Percentiles rank a stretch among this genome's conserved stretches.
Evolutionary conservation across 2,113 vertebrate species (phyloP).

Genomic region (Psilopsiagon aymara): DNA sequence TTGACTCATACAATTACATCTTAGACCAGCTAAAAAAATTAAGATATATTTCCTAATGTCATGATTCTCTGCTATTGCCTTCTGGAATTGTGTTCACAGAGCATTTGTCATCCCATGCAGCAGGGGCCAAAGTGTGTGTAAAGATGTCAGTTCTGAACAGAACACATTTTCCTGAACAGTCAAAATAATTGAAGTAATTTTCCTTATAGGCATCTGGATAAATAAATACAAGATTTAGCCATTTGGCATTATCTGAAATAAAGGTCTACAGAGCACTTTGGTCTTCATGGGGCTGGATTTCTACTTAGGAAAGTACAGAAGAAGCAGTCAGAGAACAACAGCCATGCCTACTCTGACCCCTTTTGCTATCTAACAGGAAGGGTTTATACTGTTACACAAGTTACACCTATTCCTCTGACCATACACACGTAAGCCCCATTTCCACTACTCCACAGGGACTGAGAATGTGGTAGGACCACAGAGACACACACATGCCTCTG

Average conservation of each 20-base stretch:
- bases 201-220: background rate
- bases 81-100: background rate
- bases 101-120: fast-evolving
- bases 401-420: background rate
- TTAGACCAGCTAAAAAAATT: background rate
- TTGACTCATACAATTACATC: background rate
- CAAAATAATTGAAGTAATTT: background rate
- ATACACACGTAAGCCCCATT: background rate
- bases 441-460: background rate
- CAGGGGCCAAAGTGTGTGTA: background rate
- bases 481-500: background rate
- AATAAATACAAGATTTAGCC: background rate
- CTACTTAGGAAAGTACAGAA: background rate
- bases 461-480: background rate
- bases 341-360: background rate
- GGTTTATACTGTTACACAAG: background rate
- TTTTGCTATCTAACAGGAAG: background rate
- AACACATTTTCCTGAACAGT: background rate
- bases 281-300: background rate
- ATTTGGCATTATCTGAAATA: background rate
- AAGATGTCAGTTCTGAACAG: background rate
- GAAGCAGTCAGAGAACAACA: background rate
- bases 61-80: background rate
- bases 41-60: background rate
- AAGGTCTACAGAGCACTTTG: background rate